Evolutionary conservation across 2,888 invertebrate species (phyloP), one percentile per base, ranked within the genome.

Genomic region (Platycnemis pennipes): DNA sequence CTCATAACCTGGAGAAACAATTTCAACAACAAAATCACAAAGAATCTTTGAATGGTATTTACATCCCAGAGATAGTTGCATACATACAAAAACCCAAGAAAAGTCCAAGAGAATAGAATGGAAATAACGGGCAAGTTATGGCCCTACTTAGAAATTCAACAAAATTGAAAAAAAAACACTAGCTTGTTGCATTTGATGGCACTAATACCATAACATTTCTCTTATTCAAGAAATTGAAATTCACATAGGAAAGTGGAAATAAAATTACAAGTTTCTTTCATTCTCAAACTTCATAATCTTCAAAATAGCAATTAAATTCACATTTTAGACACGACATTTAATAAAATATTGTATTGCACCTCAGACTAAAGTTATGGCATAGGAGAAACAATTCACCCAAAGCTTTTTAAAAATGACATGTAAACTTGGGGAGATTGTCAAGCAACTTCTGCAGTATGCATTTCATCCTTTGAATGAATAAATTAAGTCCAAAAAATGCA

Each of bases 401-500:
- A 44, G n/a, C 42, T 63, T 91, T 56, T 13, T 26, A 49, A 46
- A 49, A 46, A 31, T 26, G 31, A 69, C 13, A 63, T 63, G 26
- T 63, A 89, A 53, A 89, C 56, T 63, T 42, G 8, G 89, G 42
- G 63, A 63, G 44, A 63, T 91, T 63, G n/a, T 56, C 19, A 63
- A 91, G 56, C 63, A 91, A 77, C 37, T 37, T 77, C 77, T 37
- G 31, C 37, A 69, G 91, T 31, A 63, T 91, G 44, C 2, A 91
- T 63, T 44, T 91, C 91, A n/a, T 91, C n/a, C 91, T 44, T 91
- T 44, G 44, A 63, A 44, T 69, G 91, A 91, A 91, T 91, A 63
- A 91, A 91, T 91, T 46, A 45, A 87, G 87, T 87, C 46, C 63
- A 63, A 69, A 77, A 91, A 91, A 91, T 91, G 91, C 91, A 91